Conservation (phyloP, 2,797 vertebrate species). For the Lycodopsis pacificus region DNA sequence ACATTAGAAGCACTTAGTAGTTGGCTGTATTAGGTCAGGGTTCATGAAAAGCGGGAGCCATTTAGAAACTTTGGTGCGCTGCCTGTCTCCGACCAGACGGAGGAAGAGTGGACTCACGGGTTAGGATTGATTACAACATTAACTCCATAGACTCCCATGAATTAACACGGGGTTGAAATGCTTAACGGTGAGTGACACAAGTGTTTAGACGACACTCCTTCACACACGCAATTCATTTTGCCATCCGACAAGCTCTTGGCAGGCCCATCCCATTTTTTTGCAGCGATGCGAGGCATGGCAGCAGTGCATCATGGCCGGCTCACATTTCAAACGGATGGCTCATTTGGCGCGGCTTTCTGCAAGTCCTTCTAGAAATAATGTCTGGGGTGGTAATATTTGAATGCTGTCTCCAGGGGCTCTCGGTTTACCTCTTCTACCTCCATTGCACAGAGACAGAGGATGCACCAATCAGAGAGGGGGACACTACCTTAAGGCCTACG, state of each 20-base stretch:
- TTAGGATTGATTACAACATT: slow-evolving; percentile 77
- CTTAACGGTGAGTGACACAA: slow-evolving; percentile 73
- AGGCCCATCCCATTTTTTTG: slow-evolving; percentile 62
- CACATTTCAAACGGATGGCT: slow-evolving; percentile 81
- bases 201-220: slow-evolving; percentile 72
- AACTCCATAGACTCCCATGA: slow-evolving; percentile 70
- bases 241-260: slow-evolving; percentile 73
- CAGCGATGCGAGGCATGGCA: slow-evolving; percentile 75
- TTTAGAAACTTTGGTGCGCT: slow-evolving; percentile 75
- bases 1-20: slow-evolving; percentile 57
- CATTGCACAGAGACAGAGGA: slow-evolving; percentile 74
- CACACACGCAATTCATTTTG: slow-evolving; percentile 70
- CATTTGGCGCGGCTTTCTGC: slow-evolving; percentile 72
- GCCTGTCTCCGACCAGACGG: slow-evolving; percentile 80
- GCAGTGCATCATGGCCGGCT: slow-evolving; percentile 73
- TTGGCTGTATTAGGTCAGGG: slow-evolving; percentile 68
- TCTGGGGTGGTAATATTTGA: slow-evolving; percentile 82
- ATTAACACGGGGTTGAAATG: slow-evolving; percentile 70
- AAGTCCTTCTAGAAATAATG: slow-evolving; percentile 85
- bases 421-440: slow-evolving; percentile 60
- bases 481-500: background rate
- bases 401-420: slow-evolving; percentile 82
- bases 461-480: slow-evolving; percentile 73
- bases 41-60: slow-evolving; percentile 64
- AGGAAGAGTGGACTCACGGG: slow-evolving; percentile 67